These are phyloP conservation scores for Celastrina argiolus DNA, from an alignment of 2,888 invertebrate species.

Conservation along the genomic window DNA sequence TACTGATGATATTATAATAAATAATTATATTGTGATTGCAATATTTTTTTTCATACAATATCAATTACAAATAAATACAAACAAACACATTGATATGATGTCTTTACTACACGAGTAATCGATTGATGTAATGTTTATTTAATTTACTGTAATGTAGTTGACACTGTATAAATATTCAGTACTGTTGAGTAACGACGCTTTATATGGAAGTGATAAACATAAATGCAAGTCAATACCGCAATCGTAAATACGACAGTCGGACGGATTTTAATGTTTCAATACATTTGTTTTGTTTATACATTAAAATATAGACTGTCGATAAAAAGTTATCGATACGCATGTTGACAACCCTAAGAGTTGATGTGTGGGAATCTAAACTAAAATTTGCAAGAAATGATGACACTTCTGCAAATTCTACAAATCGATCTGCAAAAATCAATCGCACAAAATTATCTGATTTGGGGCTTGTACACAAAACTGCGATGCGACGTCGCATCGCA, in stretches of 20 bases:
- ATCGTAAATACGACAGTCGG: constrained; percentile 1
- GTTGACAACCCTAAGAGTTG: not conserved
- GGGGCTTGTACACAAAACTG: too few species aligned
- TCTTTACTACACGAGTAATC: constrained; percentile 19
- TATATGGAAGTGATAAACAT: constrained; percentile 18
- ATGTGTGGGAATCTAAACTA: too few species aligned
- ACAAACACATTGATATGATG: constrained; percentile 20
- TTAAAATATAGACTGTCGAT: not conserved
- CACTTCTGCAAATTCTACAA: too few species aligned
- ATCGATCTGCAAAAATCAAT: too few species aligned
- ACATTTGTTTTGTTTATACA: not conserved
- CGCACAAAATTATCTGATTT: too few species aligned
- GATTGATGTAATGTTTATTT: constrained; percentile 25
- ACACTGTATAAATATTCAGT: constrained; percentile 24
- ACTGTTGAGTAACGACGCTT: constrained; percentile 5
- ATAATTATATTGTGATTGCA: too few species aligned
- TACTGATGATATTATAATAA: too few species aligned
- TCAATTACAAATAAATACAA: not conserved
- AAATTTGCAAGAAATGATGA: too few species aligned
- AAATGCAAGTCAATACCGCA: constrained; percentile 8
- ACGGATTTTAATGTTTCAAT: not conserved
- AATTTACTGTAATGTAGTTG: constrained; percentile 17
- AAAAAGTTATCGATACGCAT: not conserved
- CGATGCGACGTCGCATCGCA: too few species aligned
- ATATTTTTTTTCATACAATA: not conserved